These are phyloP conservation scores for Acleris sparsana DNA, from an alignment of 2,888 invertebrate genomes.

Conservation along the genomic window DNA sequence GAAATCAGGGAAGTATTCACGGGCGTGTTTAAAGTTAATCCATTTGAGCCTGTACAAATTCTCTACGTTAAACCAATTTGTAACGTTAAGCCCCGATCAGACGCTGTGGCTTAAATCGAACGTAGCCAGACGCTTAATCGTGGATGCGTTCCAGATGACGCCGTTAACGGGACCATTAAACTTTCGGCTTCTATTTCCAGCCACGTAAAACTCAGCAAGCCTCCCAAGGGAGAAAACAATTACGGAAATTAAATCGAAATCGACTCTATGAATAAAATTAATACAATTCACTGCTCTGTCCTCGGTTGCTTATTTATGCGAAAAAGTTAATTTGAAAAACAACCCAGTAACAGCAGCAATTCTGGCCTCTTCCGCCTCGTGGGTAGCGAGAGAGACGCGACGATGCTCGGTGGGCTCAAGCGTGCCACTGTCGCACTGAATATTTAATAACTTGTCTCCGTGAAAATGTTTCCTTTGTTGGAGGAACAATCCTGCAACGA, in stretches of 20 bases:
- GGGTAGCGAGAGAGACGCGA: constrained; percentile 3
- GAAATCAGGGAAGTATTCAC: not conserved
- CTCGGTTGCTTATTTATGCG: constrained; percentile 11
- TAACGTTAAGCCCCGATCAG: constrained; percentile 10
- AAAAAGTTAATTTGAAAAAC: constrained; percentile 29
- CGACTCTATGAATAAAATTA: constrained; percentile 9
- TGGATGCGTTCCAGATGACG: constrained; percentile 13
- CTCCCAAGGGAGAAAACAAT: constrained; percentile 8
- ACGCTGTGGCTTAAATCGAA: constrained; percentile 15
- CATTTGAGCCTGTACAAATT: not conserved
- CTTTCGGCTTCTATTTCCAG: not conserved
- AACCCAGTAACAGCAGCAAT: constrained; percentile 8
- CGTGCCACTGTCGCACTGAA: constrained; percentile 24
- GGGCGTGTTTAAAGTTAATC: not conserved
- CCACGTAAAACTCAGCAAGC: not conserved
- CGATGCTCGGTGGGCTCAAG: constrained; percentile 1
- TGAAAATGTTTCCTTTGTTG: constrained; percentile 35
- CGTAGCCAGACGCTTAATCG: not conserved
- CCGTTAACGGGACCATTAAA: constrained; percentile 10
- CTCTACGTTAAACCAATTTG: constrained; percentile 8
- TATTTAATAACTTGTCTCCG: constrained; percentile 37
- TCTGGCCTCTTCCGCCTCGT: constrained; percentile 1
- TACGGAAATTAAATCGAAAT: constrained; percentile 3
- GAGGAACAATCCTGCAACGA: constrained; percentile 29
- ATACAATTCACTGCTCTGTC: constrained; percentile 5